Evolutionary conservation across 2,797 vertebrate genomes (phyloP).

Genomic region (Paratrypauchen microcephalus): DNA sequence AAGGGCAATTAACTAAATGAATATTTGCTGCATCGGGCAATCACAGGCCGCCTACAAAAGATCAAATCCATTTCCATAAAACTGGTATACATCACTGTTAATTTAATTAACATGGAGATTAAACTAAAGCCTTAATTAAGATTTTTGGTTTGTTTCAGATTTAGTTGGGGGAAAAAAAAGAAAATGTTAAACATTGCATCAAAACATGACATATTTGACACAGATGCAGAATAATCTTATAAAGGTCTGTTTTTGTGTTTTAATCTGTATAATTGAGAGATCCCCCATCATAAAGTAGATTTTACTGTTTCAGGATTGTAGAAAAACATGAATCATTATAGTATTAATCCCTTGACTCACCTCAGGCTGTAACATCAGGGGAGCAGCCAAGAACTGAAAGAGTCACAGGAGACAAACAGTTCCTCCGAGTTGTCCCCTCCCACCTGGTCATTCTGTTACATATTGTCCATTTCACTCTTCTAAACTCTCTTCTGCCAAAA

Average conservation of each 20-base stretch:
- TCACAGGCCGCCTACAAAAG: conserved; percentile 25
- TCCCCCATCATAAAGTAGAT: not conserved
- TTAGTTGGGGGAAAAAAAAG: not conserved
- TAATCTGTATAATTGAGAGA: not conserved
- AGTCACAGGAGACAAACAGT: not conserved
- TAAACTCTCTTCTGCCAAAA: not conserved
- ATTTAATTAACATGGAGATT: conserved; percentile 16
- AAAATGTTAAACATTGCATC: not conserved
- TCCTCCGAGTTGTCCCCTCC: conserved; percentile 22
- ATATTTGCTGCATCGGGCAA: conserved; percentile 23
- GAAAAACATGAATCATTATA: not conserved
- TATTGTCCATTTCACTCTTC: not conserved
- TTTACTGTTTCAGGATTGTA: not conserved
- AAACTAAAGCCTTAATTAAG: not conserved
- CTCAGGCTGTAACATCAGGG: conserved; percentile 14
- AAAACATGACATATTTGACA: not conserved
- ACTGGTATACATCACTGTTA: conserved; percentile 42
- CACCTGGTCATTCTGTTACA: not conserved
- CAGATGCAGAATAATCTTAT: not conserved
- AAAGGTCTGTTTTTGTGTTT: not conserved
- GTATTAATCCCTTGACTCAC: conserved; percentile 43
- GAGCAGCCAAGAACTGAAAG: not conserved
- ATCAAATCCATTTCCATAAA: conserved; percentile 46
- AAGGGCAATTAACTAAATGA: conserved; percentile 13
- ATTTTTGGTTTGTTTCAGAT: not conserved